Evolutionary conservation across 64 coral and sea anemone genomes (phyloP), one percentile per base, ranked within the genome.

Genomic region (Montipora foliosa): DNA sequence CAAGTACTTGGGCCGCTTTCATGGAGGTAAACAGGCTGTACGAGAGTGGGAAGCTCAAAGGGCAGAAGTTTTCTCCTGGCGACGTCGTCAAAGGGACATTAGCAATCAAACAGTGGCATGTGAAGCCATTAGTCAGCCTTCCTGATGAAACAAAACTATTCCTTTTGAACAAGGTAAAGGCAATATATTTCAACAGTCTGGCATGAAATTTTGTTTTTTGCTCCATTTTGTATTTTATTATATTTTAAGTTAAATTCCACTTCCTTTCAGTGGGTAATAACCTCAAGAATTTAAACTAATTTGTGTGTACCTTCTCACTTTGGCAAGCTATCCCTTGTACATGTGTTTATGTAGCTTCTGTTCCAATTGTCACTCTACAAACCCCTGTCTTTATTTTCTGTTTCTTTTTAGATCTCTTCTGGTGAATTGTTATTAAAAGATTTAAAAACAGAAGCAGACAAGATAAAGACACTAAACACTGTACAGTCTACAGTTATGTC

Each of bases 91-190:
- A 76, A 76, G 74, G 74, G 12, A 76, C 4, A 46, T 76, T 76
- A 45, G 74, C 74, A 3, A 44, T 76, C 1, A 76, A 76, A 13
- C 74, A 76, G 74, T 45, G 74, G 74, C 25, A 76, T 45, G 45
- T 76, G 74, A 76, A 76, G 74, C 25, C 74, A 76, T 76, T 76
- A 11, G 74, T 76, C 74, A 76, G 74, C 74, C 74, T 45, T 44
- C 74, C 24, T 9, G 25, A 76, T 45, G 25, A 76, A 14, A 9
- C 74, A 76, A 76, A 76, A 76, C 37, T 6, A 9, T 76, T 44
- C 6, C 74, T 76, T 76, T 76, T 76, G 12, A 45, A 76, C 6
- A 76, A 76, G 74, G 74, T 76, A 76, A 74, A 21, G 67, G 15
- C 67, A 70, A 22, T 22, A 70, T 17, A 70, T 70, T 70, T 5